phyloP scores from a whole-genome alignment of 1,140 invertebrate genomes.

The Contarinia nasturtii region DNA sequence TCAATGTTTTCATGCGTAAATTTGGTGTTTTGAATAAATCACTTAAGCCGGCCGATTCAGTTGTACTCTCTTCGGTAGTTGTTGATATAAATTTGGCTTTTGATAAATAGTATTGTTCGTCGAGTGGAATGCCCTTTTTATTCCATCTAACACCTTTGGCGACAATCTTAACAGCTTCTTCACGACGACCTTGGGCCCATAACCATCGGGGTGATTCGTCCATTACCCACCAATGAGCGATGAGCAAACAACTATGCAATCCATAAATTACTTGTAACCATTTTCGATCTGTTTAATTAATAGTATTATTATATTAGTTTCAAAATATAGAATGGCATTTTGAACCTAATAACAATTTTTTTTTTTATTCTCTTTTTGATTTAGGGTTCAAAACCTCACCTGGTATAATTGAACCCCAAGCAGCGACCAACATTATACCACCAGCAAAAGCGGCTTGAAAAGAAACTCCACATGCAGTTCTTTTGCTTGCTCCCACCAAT shows the following conservation, averaged over 20 bases:
- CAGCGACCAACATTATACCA: conserved; percentile 65
- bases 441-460: conserved; percentile 63
- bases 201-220: conserved; percentile 73
- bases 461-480: conserved; percentile 62
- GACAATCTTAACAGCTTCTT: conserved; percentile 51
- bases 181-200: conserved; percentile 52
- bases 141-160: conserved; percentile 52
- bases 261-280: conserved; percentile 64
- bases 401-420: conserved; percentile 59
- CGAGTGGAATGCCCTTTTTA: conserved; percentile 33
- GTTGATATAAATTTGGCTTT: conserved; percentile 29
- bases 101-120: conserved; percentile 38
- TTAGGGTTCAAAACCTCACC: no score
- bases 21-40: conserved; percentile 65
- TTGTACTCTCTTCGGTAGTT: conserved; percentile 23
- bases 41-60: conserved; percentile 26
- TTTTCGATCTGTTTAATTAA: no score
- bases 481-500: conserved; percentile 57
- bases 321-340: no score
- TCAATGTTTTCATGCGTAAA: conserved; percentile 56
- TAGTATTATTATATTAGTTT: no score
- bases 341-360: no score
- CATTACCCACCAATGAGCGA: conserved; percentile 69
- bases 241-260: conserved; percentile 45
- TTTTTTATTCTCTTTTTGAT: no score